Percentiles rank a stretch among this genome's conserved stretches.
Conservation (phyloP, 2,797 vertebrate genomes). For the Platyrinchus mystaceus region DNA sequence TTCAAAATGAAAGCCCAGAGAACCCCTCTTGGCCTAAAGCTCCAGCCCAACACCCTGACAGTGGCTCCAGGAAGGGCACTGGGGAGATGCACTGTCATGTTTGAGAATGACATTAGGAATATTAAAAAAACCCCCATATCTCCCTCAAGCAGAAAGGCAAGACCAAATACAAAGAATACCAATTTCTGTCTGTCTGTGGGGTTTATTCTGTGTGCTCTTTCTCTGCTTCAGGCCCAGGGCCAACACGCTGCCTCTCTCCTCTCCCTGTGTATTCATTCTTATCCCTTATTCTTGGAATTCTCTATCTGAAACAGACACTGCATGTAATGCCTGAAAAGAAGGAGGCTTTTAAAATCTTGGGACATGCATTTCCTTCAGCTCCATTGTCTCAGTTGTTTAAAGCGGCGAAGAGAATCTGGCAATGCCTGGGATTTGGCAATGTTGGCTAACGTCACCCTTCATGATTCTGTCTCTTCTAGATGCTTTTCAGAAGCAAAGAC, state of each 20-base stretch:
- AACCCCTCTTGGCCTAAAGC: neutral
- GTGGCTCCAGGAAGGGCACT: neutral
- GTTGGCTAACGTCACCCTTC: rapidly evolving
- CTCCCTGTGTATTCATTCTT: neutral
- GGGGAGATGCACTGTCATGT: neutral
- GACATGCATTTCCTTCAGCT: neutral
- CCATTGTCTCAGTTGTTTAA: neutral
- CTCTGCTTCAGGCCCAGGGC: neutral
- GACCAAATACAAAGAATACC: neutral
- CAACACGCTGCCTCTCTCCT: neutral
- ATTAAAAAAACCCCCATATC: neutral
- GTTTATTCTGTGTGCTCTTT: neutral
- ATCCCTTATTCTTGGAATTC: neutral
- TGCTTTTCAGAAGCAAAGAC: neutral
- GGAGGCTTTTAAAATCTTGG: neutral
- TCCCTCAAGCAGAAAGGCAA: neutral
- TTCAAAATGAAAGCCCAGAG: neutral
- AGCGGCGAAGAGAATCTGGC: neutral
- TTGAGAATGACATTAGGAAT: neutral
- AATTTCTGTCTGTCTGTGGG: neutral
- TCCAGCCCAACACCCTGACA: neutral
- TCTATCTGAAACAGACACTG: neutral
- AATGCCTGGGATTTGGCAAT: neutral
- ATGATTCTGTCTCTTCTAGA: neutral
- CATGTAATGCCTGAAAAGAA: neutral